These are phyloP conservation scores for Caenorhabditis virilis DNA, from an alignment of 2,888 invertebrate species.

Conservation along the genomic window DNA sequence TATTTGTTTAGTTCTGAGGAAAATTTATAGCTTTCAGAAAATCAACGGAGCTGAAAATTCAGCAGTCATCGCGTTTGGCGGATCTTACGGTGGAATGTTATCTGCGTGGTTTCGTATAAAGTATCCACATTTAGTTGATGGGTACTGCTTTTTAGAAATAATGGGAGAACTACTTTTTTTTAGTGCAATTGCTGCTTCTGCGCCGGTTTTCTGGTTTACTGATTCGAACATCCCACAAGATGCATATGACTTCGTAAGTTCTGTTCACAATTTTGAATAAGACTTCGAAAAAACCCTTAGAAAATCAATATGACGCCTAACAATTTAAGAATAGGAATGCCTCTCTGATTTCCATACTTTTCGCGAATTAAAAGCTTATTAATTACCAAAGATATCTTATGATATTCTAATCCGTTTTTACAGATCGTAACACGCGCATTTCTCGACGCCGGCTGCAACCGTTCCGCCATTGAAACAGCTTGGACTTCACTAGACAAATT, in stretches of 20 bases:
- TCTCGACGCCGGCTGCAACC: constrained; percentile 70
- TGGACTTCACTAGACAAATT: constrained; percentile 78
- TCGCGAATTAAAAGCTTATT: too few species aligned
- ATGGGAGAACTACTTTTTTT: background rate
- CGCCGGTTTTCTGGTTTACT: constrained; percentile 87
- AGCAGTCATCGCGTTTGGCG: constrained; percentile 83
- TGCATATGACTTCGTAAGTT: constrained; percentile 71
- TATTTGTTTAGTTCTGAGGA: too few species aligned
- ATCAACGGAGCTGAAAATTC: constrained; percentile 70
- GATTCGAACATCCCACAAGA: constrained; percentile 68
- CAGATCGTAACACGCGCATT: constrained; percentile 76
- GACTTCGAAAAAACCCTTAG: too few species aligned
- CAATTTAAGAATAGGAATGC: too few species aligned
- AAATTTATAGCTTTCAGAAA: too few species aligned
- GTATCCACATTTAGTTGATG: constrained; percentile 85
- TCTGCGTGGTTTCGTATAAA: constrained; percentile 93
- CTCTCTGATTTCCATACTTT: too few species aligned
- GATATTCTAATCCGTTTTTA: too few species aligned
- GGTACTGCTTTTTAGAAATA: constrained; percentile 70
- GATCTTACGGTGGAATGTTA: constrained; percentile 96
- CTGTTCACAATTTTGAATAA: too few species aligned
- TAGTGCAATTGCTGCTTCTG: constrained; percentile 89
- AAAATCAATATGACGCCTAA: too few species aligned
- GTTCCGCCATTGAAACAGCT: constrained; percentile 78
- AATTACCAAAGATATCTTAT: too few species aligned